These are phyloP conservation scores for Drosophila tropicalis DNA, from an alignment of 1,140 invertebrate species.

Conservation along the genomic window DNA sequence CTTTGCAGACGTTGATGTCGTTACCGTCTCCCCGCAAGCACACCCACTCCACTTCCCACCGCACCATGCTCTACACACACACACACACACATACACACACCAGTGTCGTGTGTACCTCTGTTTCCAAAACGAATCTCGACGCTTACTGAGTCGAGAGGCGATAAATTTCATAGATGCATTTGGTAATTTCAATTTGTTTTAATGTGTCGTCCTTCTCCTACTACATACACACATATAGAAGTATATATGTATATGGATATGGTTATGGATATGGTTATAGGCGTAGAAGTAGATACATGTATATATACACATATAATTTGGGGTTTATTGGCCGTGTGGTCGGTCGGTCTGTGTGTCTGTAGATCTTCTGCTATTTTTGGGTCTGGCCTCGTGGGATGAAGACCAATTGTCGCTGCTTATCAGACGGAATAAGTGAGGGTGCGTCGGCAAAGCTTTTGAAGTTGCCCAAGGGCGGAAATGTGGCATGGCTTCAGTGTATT, in stretches of 20 bases:
- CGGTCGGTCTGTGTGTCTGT: conserved; percentile 11
- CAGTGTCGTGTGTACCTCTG: neutral
- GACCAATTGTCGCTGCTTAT: conserved; percentile 63
- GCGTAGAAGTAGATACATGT: neutral
- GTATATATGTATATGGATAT: neutral
- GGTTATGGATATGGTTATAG: neutral
- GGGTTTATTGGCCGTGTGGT: conserved; percentile 64
- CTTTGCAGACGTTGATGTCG: conserved; percentile 24
- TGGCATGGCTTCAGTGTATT: conserved; percentile 11
- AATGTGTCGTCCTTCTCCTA: conserved; percentile 54
- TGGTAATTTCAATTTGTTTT: conserved; percentile 79
- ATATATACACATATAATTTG: conserved; percentile 51
- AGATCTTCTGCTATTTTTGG: conserved; percentile 53
- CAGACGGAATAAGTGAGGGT: conserved; percentile 6
- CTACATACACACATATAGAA: neutral
- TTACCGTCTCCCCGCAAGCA: conserved; percentile 24
- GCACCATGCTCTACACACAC: neutral
- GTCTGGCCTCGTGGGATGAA: conserved; percentile 57
- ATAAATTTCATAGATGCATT: conserved; percentile 79
- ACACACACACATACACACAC: too few species aligned
- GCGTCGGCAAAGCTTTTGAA: conserved; percentile 55
- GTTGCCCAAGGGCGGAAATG: conserved; percentile 54
- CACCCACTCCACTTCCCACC: conserved; percentile 9
- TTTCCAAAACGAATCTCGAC: conserved; percentile 6
- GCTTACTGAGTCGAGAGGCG: conserved; percentile 32